A percentile compares a stretch with the other conserved stretches of the same genome.
These are phyloP conservation scores for Aphaenogaster floridana DNA, from an alignment of 1,140 invertebrate genomes.

Conservation along the genomic window DNA sequence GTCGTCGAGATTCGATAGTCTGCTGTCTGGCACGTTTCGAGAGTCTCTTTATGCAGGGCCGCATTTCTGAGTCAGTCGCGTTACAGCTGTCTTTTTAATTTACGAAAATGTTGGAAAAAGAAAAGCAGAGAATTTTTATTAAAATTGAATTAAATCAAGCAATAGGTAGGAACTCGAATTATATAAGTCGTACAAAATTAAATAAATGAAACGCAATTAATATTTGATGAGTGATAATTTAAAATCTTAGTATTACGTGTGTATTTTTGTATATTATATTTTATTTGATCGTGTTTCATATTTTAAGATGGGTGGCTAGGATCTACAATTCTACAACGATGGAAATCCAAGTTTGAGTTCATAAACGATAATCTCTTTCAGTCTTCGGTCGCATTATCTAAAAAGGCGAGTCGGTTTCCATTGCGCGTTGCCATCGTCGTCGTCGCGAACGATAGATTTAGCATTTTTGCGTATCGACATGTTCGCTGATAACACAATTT, in stretches of 20 bases:
- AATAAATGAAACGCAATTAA: background rate
- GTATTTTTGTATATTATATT: background rate
- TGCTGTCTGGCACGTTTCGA: conserved; percentile 10
- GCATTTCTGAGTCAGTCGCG: background rate
- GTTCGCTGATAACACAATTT: conserved; percentile 33
- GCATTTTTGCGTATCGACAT: conserved; percentile 25
- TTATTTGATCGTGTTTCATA: background rate
- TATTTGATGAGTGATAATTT: background rate
- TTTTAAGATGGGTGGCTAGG: background rate
- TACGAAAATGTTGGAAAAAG: background rate
- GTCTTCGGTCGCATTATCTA: conserved; percentile 5
- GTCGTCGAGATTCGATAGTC: conserved; percentile 25
- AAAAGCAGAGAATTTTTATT: background rate
- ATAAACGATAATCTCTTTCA: background rate
- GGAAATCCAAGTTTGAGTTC: background rate
- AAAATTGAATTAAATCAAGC: background rate
- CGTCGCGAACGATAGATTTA: conserved; percentile 15
- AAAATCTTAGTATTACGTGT: background rate
- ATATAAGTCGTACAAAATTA: background rate
- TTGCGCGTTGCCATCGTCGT: background rate
- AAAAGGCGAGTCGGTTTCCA: background rate
- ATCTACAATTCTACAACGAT: background rate
- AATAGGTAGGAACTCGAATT: background rate
- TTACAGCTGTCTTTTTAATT: background rate
- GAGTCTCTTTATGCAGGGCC: conserved; percentile 3